phyloP scores from a whole-genome alignment of 2,797 vertebrate species.

The Gymnoscopelus microlampas region DNA sequence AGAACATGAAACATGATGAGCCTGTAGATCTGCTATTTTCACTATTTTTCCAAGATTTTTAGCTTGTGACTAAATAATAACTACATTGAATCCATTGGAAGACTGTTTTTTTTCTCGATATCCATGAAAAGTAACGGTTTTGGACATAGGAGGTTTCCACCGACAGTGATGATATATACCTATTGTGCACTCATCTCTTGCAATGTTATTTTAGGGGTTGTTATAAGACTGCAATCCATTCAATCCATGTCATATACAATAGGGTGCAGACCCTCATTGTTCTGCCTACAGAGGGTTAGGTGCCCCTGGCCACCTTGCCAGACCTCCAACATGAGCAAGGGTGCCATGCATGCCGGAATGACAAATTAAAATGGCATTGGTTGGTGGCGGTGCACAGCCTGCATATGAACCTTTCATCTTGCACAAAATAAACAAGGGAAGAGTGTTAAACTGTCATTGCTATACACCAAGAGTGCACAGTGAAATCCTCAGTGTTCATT shows the following conservation, averaged over 20 bases:
- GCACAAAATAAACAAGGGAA: conserved; percentile 34
- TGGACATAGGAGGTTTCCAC: no score
- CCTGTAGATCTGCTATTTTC: no score
- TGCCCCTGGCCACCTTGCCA: conserved; percentile 56
- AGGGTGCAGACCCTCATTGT: conserved; percentile 54
- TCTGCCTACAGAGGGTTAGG: conserved; percentile 53
- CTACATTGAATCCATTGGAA: no score
- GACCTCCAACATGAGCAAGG: conserved; percentile 36
- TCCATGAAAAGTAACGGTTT: no score
- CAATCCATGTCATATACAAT: conserved; percentile 48
- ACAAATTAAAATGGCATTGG: conserved; percentile 70
- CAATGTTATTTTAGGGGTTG: conserved; percentile 30
- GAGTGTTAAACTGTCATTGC: not conserved
- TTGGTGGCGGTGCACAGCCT: conserved; percentile 19
- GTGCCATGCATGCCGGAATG: conserved; percentile 65
- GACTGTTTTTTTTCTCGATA: no score
- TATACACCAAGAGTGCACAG: not conserved
- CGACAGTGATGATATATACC: not conserved
- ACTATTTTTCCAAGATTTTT: no score
- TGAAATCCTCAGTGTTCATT: not conserved
- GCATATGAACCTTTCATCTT: conserved; percentile 58
- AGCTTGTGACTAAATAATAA: no score
- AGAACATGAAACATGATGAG: no score
- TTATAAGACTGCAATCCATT: conserved; percentile 55
- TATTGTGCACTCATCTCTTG: conserved; percentile 13